A percentile compares a stretch with the other conserved stretches of the same genome.
Conservation (phyloP, 1,140 invertebrate species). For the Drosophila orosa region DNA sequence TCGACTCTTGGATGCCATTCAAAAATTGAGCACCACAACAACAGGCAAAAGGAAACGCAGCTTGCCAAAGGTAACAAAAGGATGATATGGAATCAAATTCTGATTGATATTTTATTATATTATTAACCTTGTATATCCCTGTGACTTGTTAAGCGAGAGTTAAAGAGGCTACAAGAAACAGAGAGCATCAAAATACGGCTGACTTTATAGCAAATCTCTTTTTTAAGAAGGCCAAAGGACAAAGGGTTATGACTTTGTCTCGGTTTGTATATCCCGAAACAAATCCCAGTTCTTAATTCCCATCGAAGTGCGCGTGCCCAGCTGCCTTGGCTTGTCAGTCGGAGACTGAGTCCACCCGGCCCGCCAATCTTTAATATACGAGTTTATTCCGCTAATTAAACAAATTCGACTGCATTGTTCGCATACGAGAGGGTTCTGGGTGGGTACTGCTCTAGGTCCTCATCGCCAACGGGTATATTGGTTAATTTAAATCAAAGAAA, state of each 20-base stretch:
- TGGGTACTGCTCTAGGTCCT: not conserved
- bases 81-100: not conserved
- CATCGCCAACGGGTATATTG: not conserved
- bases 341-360: slow-evolving; percentile 20
- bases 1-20: slow-evolving; percentile 59
- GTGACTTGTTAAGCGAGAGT: not conserved
- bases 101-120: not conserved
- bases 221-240: not conserved
- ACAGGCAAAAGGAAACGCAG: slow-evolving; percentile 13
- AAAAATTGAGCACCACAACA: slow-evolving; percentile 40
- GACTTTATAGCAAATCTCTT: rapidly evolving
- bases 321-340: slow-evolving; percentile 76
- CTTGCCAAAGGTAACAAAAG: not conserved
- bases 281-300: slow-evolving; percentile 29
- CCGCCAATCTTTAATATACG: slow-evolving; percentile 49
- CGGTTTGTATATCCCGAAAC: not conserved
- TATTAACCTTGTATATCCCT: not conserved
- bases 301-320: slow-evolving; percentile 59
- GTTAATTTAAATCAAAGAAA: not conserved
- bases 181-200: not conserved
- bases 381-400: slow-evolving; percentile 73
- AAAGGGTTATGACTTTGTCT: not conserved
- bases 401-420: slow-evolving; percentile 72
- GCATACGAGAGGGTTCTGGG: slow-evolving; percentile 21
- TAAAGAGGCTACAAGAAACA: not conserved